These are phyloP conservation scores for Eustalomyia histrio DNA, from an alignment of 2,888 invertebrate genomes.

Conservation along the genomic window DNA sequence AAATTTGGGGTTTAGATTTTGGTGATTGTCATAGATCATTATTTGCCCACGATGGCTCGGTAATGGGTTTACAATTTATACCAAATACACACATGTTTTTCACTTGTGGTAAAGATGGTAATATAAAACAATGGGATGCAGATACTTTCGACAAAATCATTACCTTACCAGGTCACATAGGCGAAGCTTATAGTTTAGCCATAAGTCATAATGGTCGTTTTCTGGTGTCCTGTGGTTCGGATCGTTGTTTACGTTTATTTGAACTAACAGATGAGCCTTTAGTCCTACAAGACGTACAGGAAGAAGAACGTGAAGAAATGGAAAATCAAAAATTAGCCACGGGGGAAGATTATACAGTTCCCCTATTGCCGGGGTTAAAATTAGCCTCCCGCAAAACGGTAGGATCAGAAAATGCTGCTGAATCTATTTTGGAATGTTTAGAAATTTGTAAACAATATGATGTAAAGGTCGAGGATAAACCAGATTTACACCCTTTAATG, in stretches of 20 bases:
- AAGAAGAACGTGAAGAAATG: slow-evolving; percentile 89
- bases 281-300: slow-evolving; percentile 94
- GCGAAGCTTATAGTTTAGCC: slow-evolving; percentile 87
- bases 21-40: slow-evolving; percentile 98
- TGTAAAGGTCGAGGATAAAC: slow-evolving; percentile 71
- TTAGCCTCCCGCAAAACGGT: slow-evolving; percentile 90
- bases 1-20: slow-evolving; percentile 99
- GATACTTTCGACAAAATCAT: slow-evolving; percentile 94
- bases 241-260: slow-evolving; percentile 92
- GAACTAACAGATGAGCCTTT: slow-evolving; percentile 92
- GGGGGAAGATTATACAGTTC: slow-evolving; percentile 85
- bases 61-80: slow-evolving; percentile 93
- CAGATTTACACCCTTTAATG: slow-evolving; percentile 88
- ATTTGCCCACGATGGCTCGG: slow-evolving; percentile 97
- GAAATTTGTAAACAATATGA: slow-evolving; percentile 85
- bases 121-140: slow-evolving; percentile 98
- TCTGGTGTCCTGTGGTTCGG: slow-evolving; percentile 90
- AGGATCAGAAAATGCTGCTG: slow-evolving; percentile 83
- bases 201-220: slow-evolving; percentile 91
- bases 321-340: slow-evolving; percentile 85
- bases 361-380: slow-evolving; percentile 87
- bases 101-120: slow-evolving; percentile 95
- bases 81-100: slow-evolving; percentile 96
- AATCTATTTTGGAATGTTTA: slow-evolving; percentile 94
- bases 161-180: slow-evolving; percentile 91